Conservation (phyloP, 1,140 invertebrate genomes). For the Drosophila miranda region DNA sequence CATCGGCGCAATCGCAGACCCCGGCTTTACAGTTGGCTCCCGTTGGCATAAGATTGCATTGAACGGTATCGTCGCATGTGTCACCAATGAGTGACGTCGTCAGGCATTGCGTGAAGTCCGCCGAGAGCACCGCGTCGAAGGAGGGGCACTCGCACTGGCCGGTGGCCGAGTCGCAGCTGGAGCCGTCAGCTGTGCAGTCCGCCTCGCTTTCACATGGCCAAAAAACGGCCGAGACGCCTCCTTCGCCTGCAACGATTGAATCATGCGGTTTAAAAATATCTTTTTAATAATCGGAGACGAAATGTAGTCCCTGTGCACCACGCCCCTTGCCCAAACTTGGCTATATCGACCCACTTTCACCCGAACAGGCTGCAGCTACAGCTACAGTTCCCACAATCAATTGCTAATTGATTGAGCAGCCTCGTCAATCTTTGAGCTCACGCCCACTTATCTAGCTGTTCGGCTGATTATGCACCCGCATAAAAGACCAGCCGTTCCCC, state of each 20-base stretch:
- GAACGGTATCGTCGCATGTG: conserved; percentile 73
- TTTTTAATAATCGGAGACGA: no score
- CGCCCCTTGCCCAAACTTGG: neutral
- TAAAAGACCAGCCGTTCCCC: neutral
- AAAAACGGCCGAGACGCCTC: conserved; percentile 60
- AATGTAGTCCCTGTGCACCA: no score
- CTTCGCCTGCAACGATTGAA: conserved; percentile 36
- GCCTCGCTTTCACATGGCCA: conserved; percentile 75
- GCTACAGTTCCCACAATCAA: conserved; percentile 13
- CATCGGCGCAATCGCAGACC: conserved; percentile 82
- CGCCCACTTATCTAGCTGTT: conserved; percentile 29
- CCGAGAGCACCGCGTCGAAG: conserved; percentile 69
- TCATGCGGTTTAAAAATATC: neutral
- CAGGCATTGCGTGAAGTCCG: conserved; percentile 70
- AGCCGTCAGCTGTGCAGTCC: conserved; percentile 73
- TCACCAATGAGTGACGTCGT: conserved; percentile 78
- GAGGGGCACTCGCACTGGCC: conserved; percentile 62
- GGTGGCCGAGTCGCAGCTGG: conserved; percentile 55
- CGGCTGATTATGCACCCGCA: conserved; percentile 34
- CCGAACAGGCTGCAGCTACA: neutral
- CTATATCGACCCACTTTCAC: no score
- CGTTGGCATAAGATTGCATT: conserved; percentile 82
- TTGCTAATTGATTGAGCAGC: conserved; percentile 25
- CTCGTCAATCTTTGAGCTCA: conserved; percentile 28
- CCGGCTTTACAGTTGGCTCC: conserved; percentile 82